phyloP scores from a whole-genome alignment of 2,797 vertebrate species.

The Parauchenoglanis punctatus region DNA sequence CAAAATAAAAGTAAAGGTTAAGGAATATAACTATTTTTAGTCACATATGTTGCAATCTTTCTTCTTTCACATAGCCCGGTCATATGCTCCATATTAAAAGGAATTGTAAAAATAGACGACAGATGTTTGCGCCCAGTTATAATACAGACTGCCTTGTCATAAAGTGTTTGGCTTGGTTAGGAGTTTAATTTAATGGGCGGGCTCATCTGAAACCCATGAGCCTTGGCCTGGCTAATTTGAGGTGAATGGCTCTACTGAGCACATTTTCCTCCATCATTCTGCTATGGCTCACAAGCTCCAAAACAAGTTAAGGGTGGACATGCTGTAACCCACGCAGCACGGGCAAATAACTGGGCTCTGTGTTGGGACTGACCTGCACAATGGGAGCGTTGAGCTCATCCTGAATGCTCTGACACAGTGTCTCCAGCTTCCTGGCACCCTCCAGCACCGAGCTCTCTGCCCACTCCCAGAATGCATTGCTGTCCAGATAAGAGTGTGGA shows the following conservation, averaged over 20 bases:
- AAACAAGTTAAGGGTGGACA: slow-evolving; percentile 14
- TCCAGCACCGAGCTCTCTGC: slow-evolving; percentile 75
- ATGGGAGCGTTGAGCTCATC: slow-evolving; percentile 73
- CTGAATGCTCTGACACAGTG: slow-evolving; percentile 79
- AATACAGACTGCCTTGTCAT: slow-evolving; percentile 16
- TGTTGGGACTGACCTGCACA: slow-evolving; percentile 74
- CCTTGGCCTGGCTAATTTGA: slow-evolving; percentile 9
- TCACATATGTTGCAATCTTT: background rate
- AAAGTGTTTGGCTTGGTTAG: slow-evolving; percentile 20
- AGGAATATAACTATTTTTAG: background rate
- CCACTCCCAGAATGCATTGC: slow-evolving; percentile 83
- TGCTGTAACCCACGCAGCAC: slow-evolving; percentile 31
- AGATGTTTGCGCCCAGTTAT: slow-evolving; percentile 26
- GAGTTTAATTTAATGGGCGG: background rate
- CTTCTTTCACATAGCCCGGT: background rate
- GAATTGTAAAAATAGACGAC: slow-evolving; percentile 7
- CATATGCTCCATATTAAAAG: background rate
- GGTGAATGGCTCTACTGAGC: slow-evolving; percentile 39
- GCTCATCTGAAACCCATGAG: slow-evolving; percentile 47
- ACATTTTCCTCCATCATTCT: slow-evolving; percentile 17
- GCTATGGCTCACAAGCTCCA: slow-evolving; percentile 15
- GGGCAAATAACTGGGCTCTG: slow-evolving; percentile 39
- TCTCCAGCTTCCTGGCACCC: slow-evolving; percentile 67
- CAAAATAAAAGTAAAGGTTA: background rate
- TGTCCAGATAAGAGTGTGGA: slow-evolving; percentile 77